A percentile compares a stretch with the other conserved stretches of the same genome.
Conservation (phyloP, 2,113 vertebrate species). For the Colinus virginianus region DNA sequence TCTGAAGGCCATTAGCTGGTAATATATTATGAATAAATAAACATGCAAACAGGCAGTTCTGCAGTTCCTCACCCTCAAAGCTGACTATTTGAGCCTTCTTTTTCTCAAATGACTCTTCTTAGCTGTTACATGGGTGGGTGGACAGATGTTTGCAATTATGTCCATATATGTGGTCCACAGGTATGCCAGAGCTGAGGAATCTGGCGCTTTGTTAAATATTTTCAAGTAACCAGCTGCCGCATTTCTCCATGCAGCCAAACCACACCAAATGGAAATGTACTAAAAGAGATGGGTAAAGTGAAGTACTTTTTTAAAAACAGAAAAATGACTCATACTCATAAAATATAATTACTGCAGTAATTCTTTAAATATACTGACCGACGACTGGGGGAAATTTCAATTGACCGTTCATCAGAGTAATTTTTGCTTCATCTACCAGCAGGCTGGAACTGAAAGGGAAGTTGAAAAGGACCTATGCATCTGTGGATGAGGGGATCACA, state of each 20-base stretch:
- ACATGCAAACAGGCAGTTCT: constrained; percentile 37
- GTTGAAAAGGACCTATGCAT: not conserved
- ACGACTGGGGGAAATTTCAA: constrained; percentile 52
- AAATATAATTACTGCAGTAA: constrained; percentile 79
- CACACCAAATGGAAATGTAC: constrained; percentile 84
- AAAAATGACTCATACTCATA: constrained; percentile 78
- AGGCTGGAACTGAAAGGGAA: not conserved
- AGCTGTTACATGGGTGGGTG: constrained; percentile 71
- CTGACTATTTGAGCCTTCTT: constrained; percentile 69
- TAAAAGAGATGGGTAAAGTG: constrained; percentile 75
- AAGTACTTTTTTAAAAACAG: constrained; percentile 78
- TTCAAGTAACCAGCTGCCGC: constrained; percentile 77
- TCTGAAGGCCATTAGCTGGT: constrained; percentile 31
- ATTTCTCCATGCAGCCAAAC: constrained; percentile 73
- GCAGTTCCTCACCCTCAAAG: constrained; percentile 38
- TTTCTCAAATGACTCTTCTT: constrained; percentile 68
- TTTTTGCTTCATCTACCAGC: constrained; percentile 25
- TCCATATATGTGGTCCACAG: constrained; percentile 79
- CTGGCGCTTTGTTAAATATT: constrained; percentile 76
- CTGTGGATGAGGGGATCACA: not conserved
- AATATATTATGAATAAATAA: constrained; percentile 58
- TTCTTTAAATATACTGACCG: constrained; percentile 74
- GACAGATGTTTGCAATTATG: constrained; percentile 84
- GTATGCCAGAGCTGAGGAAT: constrained; percentile 78
- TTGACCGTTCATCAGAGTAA: constrained; percentile 35